Base-by-base conservation (phyloP, 2,113 vertebrate species). In the Hippocampus abdominalis region DNA sequence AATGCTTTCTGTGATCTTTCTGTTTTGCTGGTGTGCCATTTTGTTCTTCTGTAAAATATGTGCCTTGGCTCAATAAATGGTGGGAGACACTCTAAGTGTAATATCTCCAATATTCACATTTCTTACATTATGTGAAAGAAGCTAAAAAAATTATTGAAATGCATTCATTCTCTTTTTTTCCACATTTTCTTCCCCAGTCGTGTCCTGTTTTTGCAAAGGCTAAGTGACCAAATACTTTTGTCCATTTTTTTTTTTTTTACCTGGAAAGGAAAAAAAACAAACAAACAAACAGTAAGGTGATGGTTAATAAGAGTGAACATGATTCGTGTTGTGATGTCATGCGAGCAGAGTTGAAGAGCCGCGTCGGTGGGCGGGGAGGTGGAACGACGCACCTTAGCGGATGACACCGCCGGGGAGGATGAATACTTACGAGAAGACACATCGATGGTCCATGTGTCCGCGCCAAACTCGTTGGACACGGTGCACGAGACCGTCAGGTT, bases 391-490 rank as follows among this genome's bases (percentile, higher is more conserved):
- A 15, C 36, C 4, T 29, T 13, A 18, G 48, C 27, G 48, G 23
- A 54, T 36, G 51, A 40, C 48, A 42, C 57, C 44, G 4, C 69
- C 59, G 12, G 25, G 25, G 7, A 16, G 56, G 25, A 15, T 4
- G 32, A 68, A 59, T 89, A 96, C 97, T 97, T 92, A 98, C 97
- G 89, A 74, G 95, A 92, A 66, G 94, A 96, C 73, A 98, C 94
- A 54, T 94, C 93, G 87, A 98, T 91, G 81, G 87, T 90, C 77
- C 74, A 92, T 81, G 90, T 88, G 77, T 92, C 93, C 77, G 71
- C 81, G 73, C 96, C 96, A 84, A 96, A 92, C 65, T 90, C 74
- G 88, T 98, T 98, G 91, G 90, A 92, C 88, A 95, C 95, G 69
- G 88, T 93, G 84, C 97, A 98, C 73, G 90, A 93, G 88, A 97